Conservation (phyloP, 2,888 invertebrate species). For the Nomada lathburiana region DNA sequence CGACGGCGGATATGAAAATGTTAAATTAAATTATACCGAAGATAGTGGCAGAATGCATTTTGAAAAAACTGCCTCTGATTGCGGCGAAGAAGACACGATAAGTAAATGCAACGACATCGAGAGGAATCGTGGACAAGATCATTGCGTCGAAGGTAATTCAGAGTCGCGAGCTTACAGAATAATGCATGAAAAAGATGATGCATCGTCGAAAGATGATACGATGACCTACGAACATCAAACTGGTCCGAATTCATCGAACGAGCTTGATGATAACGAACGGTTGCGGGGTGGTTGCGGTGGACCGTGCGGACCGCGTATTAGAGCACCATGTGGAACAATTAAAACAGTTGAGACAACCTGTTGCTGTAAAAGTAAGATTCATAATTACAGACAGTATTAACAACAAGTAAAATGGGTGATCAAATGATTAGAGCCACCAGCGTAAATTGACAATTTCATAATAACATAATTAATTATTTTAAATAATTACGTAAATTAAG, state of each 20-base stretch:
- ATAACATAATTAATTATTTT: too few relatives aligned
- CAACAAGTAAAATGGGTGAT: background rate
- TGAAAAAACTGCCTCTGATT: slow-evolving; percentile 36
- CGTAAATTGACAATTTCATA: too few relatives aligned
- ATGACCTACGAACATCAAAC: slow-evolving; percentile 37
- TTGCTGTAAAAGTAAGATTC: slow-evolving; percentile 27
- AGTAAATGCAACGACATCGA: slow-evolving; percentile 48
- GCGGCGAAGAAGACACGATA: slow-evolving; percentile 18
- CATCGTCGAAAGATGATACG: slow-evolving; percentile 26
- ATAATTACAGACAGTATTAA: background rate
- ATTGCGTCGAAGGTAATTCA: slow-evolving; percentile 17
- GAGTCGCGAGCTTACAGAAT: slow-evolving; percentile 18
- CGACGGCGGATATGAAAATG: slow-evolving; percentile 65
- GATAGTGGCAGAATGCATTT: slow-evolving; percentile 43
- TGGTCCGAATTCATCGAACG: slow-evolving; percentile 42
- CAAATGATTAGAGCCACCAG: too few relatives aligned
- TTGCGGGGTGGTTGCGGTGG: slow-evolving; percentile 78
- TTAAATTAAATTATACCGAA: slow-evolving; percentile 31
- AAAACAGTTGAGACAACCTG: slow-evolving; percentile 34
- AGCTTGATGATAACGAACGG: slow-evolving; percentile 64
- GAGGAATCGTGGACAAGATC: slow-evolving; percentile 26
- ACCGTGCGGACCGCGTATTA: slow-evolving; percentile 36
- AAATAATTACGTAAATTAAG: too few relatives aligned
- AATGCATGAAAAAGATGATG: slow-evolving; percentile 46
- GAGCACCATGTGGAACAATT: slow-evolving; percentile 22